These are phyloP conservation scores for Macrotis lagotis DNA, from an alignment of 2,113 vertebrate species.

Conservation along the genomic window DNA sequence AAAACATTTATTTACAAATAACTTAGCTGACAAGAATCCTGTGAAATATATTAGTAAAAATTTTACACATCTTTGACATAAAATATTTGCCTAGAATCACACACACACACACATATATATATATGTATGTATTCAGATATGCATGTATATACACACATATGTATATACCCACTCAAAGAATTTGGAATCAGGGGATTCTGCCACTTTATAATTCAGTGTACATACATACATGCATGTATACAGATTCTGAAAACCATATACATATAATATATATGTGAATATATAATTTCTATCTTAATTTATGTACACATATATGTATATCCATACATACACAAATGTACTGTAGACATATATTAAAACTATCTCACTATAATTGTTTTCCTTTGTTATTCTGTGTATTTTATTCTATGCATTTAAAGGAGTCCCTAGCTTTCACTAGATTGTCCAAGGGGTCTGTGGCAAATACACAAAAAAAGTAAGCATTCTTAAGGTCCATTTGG, in stretches of 20 bases:
- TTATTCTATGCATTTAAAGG: not conserved
- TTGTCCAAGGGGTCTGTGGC: not conserved
- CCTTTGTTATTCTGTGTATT: not conserved
- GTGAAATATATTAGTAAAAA: not conserved
- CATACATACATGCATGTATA: not conserved
- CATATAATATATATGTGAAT: not conserved
- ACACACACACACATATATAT: too few relatives aligned
- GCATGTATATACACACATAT: not conserved
- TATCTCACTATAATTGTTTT: not conserved
- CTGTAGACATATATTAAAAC: not conserved
- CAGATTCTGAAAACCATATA: not conserved
- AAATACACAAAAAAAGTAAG: not conserved
- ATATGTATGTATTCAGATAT: not conserved
- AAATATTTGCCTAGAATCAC: not conserved
- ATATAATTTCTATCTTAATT: not conserved
- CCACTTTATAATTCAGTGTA: not conserved
- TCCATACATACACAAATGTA: not conserved
- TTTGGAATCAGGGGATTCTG: not conserved
- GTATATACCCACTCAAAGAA: not conserved
- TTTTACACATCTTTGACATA: not conserved
- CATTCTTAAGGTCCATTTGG: not conserved
- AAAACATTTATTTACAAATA: not conserved
- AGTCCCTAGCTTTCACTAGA: not conserved
- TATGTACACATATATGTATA: not conserved
- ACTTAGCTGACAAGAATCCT: not conserved